A percentile compares a stretch with the other conserved stretches of the same genome.
phyloP scores from a whole-genome alignment of 2,797 vertebrate species.

The Novumbra hubbsi region DNA sequence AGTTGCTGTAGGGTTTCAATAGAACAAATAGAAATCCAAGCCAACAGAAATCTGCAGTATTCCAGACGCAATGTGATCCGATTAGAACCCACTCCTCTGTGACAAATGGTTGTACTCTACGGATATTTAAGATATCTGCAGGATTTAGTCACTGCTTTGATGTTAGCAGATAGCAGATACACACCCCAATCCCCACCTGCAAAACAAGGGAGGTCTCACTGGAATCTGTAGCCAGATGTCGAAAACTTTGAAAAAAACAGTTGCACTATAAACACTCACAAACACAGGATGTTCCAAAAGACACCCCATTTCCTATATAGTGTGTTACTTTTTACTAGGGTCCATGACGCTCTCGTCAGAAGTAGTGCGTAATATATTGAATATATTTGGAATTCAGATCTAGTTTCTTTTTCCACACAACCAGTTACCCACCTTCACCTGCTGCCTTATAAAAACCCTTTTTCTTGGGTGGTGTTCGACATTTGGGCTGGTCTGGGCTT shows the following conservation, averaged over 20 bases:
- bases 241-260: slow-evolving; percentile 2
- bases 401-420: not conserved
- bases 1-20: too few relatives aligned
- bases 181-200: slow-evolving; percentile 4
- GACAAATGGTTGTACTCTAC: too few relatives aligned
- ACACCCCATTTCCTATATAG: not conserved
- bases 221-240: slow-evolving; percentile 13
- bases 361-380: not conserved
- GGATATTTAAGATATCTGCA: too few relatives aligned
- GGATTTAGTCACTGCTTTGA: too few relatives aligned
- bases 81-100: too few relatives aligned
- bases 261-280: not conserved
- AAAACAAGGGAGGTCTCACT: not conserved
- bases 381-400: not conserved
- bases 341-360: too few relatives aligned
- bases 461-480: not conserved
- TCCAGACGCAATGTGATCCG: too few relatives aligned
- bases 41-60: too few relatives aligned
- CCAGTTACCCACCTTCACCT: not conserved
- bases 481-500: not conserved
- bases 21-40: too few relatives aligned
- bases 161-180: too few relatives aligned
- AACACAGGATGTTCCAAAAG: not conserved
- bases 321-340: too few relatives aligned
- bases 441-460: too few relatives aligned